Evolutionary conservation across 2,888 invertebrate species (phyloP).

Genomic region (Leucozona laternaria): DNA sequence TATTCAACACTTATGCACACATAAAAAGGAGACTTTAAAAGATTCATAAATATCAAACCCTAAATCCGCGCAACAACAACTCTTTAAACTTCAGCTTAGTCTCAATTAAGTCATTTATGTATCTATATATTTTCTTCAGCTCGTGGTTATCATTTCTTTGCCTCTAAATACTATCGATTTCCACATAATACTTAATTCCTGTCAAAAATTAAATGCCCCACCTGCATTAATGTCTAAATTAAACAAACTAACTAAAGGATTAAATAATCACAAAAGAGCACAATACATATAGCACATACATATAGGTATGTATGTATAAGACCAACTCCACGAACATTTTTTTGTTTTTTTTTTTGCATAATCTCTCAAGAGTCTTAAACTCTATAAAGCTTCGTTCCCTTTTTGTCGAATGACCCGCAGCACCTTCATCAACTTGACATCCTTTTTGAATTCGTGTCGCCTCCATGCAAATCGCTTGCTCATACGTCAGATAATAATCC

Average conservation of each 20-base stretch:
- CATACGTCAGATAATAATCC: constrained; percentile 68
- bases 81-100: background rate
- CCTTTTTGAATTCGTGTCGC: constrained; percentile 65
- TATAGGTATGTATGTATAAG: background rate
- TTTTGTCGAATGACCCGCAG: constrained; percentile 17
- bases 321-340: constrained; percentile 40
- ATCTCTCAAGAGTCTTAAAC: constrained; percentile 50
- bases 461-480: constrained; percentile 68
- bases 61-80: background rate
- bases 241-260: constrained; percentile 44
- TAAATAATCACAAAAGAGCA: constrained; percentile 41
- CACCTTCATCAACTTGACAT: constrained; percentile 65
- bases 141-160: background rate
- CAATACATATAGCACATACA: constrained; percentile 14
- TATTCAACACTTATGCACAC: too few species aligned
- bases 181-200: constrained; percentile 34
- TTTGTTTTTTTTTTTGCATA: too few species aligned
- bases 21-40: too few species aligned
- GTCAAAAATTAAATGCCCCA: constrained; percentile 36
- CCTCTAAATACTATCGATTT: constrained; percentile 10
- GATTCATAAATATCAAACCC: too few species aligned
- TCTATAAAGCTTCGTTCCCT: background rate
- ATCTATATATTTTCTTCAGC: background rate
- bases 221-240: constrained; percentile 67
- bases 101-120: background rate